Conservation (phyloP, 2,113 vertebrate species). For the Oenanthe melanoleuca region DNA sequence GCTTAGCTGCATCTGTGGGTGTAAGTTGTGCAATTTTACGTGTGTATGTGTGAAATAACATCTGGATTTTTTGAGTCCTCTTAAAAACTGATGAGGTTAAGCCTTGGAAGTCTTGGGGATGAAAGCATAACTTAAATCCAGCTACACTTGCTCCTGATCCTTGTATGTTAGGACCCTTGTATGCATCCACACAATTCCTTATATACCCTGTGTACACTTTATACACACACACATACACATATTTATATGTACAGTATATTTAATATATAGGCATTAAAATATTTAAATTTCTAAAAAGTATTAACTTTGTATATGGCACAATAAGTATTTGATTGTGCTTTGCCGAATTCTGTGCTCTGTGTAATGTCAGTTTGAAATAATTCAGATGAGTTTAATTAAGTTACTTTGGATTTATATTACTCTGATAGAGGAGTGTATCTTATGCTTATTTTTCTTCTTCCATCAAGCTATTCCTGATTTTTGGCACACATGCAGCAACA, state of each 20-base stretch:
- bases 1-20: conserved; percentile 10
- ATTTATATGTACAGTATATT: neutral
- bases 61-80: conserved; percentile 16
- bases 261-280: neutral
- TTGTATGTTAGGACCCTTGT: neutral
- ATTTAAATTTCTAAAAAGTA: neutral
- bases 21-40: neutral
- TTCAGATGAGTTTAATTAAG: neutral
- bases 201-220: neutral
- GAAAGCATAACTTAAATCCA: neutral
- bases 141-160: neutral
- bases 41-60: conserved; percentile 22
- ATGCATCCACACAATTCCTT: neutral
- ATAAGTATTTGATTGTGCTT: neutral
- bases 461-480: conserved; percentile 9
- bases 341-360: neutral
- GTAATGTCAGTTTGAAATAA: neutral
- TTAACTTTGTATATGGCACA: neutral
- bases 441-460: conserved; percentile 14
- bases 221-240: neutral
- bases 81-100: conserved; percentile 11
- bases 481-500: conserved; percentile 36
- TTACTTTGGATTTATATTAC: neutral
- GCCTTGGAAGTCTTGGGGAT: neutral
- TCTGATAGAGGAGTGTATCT: neutral